A percentile compares a stretch with the other conserved stretches of the same genome.
Conservation (phyloP, 2,113 vertebrate genomes). For the Pelodiscus sinensis region DNA sequence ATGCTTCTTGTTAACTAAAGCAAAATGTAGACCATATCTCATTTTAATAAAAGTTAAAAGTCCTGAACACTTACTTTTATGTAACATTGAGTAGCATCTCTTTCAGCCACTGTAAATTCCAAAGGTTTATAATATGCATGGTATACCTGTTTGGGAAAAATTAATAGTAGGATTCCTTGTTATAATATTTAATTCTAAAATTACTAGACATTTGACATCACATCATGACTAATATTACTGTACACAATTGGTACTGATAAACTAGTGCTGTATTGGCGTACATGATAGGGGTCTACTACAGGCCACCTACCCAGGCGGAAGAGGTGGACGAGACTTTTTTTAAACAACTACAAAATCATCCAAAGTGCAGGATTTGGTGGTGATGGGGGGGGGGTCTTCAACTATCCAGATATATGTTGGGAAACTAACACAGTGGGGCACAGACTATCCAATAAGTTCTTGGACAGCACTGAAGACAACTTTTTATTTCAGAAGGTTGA, state of each 20-base stretch:
- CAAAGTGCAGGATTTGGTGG: no score
- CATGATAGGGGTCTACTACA: no score
- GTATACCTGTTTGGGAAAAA: constrained; percentile 83
- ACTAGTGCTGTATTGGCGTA: not conserved
- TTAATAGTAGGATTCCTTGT: not conserved
- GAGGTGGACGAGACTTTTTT: no score
- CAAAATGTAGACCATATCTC: not conserved
- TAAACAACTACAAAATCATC: no score
- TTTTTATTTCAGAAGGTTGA: no score
- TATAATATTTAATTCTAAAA: not conserved
- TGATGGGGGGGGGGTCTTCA: no score
- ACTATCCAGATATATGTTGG: no score
- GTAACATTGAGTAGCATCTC: constrained; percentile 90
- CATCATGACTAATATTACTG: not conserved
- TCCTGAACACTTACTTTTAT: constrained; percentile 84
- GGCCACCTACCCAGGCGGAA: no score
- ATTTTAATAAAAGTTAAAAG: constrained; percentile 27
- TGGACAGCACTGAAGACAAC: no score
- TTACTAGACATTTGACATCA: not conserved
- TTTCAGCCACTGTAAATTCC: constrained; percentile 90
- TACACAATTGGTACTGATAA: no score
- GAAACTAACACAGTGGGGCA: no score
- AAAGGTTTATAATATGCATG: constrained; percentile 96
- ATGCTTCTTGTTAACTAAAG: not conserved
- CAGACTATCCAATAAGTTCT: no score